Evolutionary conservation across 92 coral and sea anemone genomes (phyloP), one percentile per base, ranked within the genome.

Genomic region (Palythoa grandiflora): DNA sequence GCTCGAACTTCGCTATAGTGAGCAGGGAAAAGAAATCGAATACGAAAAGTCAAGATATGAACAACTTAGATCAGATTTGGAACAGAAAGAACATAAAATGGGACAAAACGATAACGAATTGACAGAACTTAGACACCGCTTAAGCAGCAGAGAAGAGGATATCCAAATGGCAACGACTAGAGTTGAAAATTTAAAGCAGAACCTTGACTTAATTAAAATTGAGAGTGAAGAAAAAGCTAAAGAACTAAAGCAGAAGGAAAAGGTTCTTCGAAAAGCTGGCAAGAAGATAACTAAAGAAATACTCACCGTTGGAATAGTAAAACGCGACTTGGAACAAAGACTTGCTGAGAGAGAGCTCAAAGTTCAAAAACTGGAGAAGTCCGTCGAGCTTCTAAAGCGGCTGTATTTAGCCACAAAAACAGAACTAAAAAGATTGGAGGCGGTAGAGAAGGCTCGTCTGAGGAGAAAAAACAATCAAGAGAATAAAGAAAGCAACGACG

Each of bases 391-490:
- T 14, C 77, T 95, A 75, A 95, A 91, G 71, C 88, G 84, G 75
- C 47, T 93, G 36, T 88, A 91, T 77, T 89, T 91, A 65, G 94
- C 90, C 17, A 83, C 94, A 59, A 91, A 91, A 75, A 83, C 89
- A 50, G 98, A 95, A 83, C 39, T 80, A 59, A 94, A 95, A n/a
- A 87, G 96, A 47, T 84, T 88, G 15, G 96, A 93, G 48, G 87
- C 88, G 11, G 78, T 70, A 3, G 85, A 88, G 52, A 94, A 94
- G n/a, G 92, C 91, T 38, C 77, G 72, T 15, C 76, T 52, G 80
- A 84, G 78, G 59, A 88, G 68, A 91, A 89, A 83, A 53, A 76
- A 68, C 19, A 83, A 39, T 11, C 68, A 70, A 2, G 75, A 91
- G 36, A 78, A 63, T 44, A 81, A 60, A 28, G 92, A 83, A 19